Conservation (phyloP, 23 tunicate species). For the Halocynthia roretzi region DNA sequence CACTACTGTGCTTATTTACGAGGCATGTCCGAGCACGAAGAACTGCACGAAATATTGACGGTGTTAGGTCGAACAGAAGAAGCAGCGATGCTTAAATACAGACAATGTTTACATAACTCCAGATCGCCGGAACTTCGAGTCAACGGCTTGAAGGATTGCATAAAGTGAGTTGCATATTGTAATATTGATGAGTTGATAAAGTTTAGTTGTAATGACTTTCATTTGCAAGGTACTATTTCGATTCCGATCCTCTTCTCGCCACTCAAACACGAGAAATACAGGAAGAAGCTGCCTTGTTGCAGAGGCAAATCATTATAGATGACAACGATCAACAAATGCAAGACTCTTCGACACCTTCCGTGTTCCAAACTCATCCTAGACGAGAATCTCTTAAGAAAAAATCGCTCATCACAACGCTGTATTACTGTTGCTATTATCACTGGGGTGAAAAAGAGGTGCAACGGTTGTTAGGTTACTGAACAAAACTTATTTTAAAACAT, state of each 20-base stretch:
- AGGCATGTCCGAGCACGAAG: slow-evolving; percentile 67
- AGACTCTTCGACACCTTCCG: slow-evolving; percentile 31
- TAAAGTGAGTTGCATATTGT: slow-evolving; percentile 39
- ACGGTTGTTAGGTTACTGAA: background rate
- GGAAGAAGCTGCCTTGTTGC: slow-evolving; percentile 58
- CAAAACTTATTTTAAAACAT: background rate
- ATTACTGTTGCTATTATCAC: slow-evolving; percentile 80
- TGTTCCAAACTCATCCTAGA: slow-evolving; percentile 77
- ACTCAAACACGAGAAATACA: slow-evolving; percentile 52
- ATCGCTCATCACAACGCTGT: slow-evolving; percentile 49
- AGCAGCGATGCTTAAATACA: slow-evolving; percentile 91
- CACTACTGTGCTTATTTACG: slow-evolving; percentile 90
- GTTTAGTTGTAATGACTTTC: background rate
- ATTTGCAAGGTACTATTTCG: slow-evolving; percentile 64
- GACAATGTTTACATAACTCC: slow-evolving; percentile 51
- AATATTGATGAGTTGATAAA: background rate
- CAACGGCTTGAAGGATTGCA: slow-evolving; percentile 63
- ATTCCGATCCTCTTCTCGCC: slow-evolving; percentile 47
- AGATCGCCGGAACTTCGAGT: slow-evolving; percentile 59
- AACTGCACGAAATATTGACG: slow-evolving; percentile 81
- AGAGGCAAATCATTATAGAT: slow-evolving; percentile 68
- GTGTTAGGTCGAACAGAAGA: slow-evolving; percentile 87
- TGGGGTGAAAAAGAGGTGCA: slow-evolving; percentile 87
- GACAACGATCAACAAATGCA: slow-evolving; percentile 54
- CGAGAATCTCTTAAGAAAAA: slow-evolving; percentile 48